A percentile compares a stretch with the other conserved stretches of the same genome.
Evolutionary conservation across 92 coral and sea anemone species (phyloP).

Genomic region (Heteractis magnifica): DNA sequence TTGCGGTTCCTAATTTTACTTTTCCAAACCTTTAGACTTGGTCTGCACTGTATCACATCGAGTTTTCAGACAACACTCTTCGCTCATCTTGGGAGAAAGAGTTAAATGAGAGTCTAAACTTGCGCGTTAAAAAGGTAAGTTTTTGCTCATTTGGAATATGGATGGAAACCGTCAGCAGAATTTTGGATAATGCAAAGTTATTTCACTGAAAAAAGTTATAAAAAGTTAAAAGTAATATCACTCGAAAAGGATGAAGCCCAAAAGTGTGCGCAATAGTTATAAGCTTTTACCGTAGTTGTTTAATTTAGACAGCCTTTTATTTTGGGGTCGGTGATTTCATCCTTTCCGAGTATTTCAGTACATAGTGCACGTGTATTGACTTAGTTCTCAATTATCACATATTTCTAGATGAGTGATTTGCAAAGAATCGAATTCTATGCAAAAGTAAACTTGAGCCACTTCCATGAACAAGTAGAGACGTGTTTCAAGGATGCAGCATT

Average conservation of each 20-base stretch:
- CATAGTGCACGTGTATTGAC: too few species aligned
- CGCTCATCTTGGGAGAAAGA: slow-evolving; percentile 23
- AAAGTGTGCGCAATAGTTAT: too few species aligned
- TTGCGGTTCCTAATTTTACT: neutral
- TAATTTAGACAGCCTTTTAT: too few species aligned
- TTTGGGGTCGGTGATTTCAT: too few species aligned
- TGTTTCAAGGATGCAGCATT: slow-evolving; percentile 25
- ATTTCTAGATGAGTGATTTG: slow-evolving; percentile 27
- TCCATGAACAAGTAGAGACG: neutral
- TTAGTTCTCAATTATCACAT: too few species aligned
- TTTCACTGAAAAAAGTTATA: too few species aligned
- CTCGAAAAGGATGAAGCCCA: too few species aligned
- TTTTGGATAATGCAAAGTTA: too few species aligned
- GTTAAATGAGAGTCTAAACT: slow-evolving; percentile 8
- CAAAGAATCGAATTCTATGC: slow-evolving; percentile 31
- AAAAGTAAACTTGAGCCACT: slow-evolving; percentile 4
- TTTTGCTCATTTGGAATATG: neutral
- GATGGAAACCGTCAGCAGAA: too few species aligned
- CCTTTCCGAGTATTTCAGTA: too few species aligned
- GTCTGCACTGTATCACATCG: slow-evolving; percentile 15
- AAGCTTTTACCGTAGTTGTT: too few species aligned
- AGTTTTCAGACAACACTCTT: slow-evolving; percentile 13
- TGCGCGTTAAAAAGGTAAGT: slow-evolving; percentile 33
- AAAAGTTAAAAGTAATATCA: too few species aligned
- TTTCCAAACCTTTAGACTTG: slow-evolving; percentile 21